These are phyloP conservation scores for Clanis bilineata DNA, from an alignment of 2,888 invertebrate species.

Conservation along the genomic window DNA sequence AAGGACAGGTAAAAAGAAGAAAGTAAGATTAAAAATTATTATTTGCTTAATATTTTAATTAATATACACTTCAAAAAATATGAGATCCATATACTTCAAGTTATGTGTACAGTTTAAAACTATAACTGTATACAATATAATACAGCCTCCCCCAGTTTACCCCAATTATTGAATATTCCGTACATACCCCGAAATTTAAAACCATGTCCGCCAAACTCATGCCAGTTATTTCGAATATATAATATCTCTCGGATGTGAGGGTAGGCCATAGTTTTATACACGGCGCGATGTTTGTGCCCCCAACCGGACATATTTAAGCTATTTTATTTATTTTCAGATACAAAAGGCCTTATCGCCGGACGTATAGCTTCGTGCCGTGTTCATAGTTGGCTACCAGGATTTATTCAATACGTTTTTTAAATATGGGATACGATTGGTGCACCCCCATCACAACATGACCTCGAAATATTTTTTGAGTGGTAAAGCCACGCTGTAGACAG, in stretches of 20 bases:
- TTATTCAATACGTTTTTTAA: no score
- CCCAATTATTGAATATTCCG: background rate
- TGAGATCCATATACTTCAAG: no score
- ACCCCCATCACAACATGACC: no score
- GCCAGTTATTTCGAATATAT: conserved; percentile 13
- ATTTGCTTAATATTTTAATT: no score
- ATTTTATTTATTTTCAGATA: conserved; percentile 81
- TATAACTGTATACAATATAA: no score
- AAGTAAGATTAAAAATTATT: no score
- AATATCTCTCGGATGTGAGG: conserved; percentile 7
- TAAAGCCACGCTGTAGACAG: no score
- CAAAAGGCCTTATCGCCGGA: conserved; percentile 78
- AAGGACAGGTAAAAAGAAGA: no score
- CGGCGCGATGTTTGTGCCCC: conserved; percentile 56
- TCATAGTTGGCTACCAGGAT: conserved; percentile 38
- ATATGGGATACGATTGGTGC: no score
- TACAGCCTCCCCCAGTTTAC: background rate
- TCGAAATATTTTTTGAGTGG: no score
- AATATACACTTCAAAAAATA: no score
- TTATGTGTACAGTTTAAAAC: no score
- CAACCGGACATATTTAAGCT: conserved; percentile 75
- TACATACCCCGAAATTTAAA: background rate
- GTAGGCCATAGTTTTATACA: conserved; percentile 21
- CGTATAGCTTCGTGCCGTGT: conserved; percentile 55
- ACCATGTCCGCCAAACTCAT: background rate